phyloP scores from a whole-genome alignment of 2,888 invertebrate genomes.

The Xestia ashworthii region DNA sequence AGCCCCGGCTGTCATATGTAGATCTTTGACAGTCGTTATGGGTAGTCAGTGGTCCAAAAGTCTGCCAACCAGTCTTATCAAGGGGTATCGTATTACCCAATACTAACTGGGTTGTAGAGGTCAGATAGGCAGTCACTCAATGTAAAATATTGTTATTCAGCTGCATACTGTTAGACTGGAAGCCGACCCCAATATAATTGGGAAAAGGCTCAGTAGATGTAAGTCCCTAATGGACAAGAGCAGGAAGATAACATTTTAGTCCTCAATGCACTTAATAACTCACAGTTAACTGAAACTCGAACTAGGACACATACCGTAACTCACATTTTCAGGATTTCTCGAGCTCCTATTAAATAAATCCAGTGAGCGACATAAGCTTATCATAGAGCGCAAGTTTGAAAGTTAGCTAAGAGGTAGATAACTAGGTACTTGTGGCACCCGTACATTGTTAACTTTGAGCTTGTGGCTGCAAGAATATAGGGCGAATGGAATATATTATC shows the following conservation, averaged over 20 bases:
- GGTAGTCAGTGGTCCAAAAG: too few relatives aligned
- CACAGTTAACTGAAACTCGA: not conserved
- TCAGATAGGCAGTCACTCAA: too few relatives aligned
- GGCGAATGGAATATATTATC: constrained; percentile 8
- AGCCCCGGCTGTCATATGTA: too few relatives aligned
- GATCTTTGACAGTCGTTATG: too few relatives aligned
- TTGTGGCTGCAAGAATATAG: constrained; percentile 34
- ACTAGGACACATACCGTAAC: constrained; percentile 1
- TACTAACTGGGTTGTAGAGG: too few relatives aligned
- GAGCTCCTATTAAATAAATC: constrained; percentile 50
- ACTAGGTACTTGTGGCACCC: constrained; percentile 44
- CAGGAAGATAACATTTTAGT: not conserved
- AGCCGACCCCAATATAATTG: too few relatives aligned
- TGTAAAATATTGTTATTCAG: too few relatives aligned
- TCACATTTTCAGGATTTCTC: constrained; percentile 35
- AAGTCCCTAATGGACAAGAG: not conserved
- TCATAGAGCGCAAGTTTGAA: constrained; percentile 43
- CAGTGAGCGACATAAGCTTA: constrained; percentile 34
- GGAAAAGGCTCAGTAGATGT: too few relatives aligned
- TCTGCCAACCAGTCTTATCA: too few relatives aligned
- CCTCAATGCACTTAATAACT: not conserved
- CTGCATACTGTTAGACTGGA: too few relatives aligned
- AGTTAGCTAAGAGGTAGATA: constrained; percentile 51
- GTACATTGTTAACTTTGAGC: constrained; percentile 43
- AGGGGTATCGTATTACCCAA: too few relatives aligned